phyloP scores from a whole-genome alignment of 2,888 invertebrate species.

The Lypha dubia region DNA sequence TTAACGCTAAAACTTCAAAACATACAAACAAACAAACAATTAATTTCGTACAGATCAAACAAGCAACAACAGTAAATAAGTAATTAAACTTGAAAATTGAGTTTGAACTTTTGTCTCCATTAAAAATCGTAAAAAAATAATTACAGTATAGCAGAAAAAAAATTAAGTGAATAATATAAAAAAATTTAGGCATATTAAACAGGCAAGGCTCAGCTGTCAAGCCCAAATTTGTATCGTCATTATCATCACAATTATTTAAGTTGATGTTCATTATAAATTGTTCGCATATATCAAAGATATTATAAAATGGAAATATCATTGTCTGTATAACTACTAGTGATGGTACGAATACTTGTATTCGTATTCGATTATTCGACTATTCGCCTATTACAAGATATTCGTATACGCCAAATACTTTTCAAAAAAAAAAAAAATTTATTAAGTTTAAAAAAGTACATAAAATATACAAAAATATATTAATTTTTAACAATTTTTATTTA shows the following conservation, averaged over 20 bases:
- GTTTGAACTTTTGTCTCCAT: conserved; percentile 7
- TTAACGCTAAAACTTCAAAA: background rate
- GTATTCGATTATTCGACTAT: too few species aligned
- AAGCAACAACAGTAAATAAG: conserved; percentile 1
- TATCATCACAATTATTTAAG: background rate
- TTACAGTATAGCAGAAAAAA: background rate
- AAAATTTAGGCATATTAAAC: background rate
- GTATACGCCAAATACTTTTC: too few species aligned
- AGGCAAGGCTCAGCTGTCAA: conserved; percentile 42
- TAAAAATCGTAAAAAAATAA: background rate
- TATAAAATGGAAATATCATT: conserved; percentile 14
- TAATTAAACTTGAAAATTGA: conserved; percentile 53
- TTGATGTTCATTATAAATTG: background rate
- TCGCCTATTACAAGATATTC: too few species aligned
- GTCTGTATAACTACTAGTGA: too few species aligned
- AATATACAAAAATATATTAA: too few species aligned
- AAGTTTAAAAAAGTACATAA: too few species aligned
- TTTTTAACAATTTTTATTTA: too few species aligned
- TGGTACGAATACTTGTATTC: too few species aligned
- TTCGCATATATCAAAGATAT: background rate
- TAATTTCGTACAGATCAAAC: conserved; percentile 23
- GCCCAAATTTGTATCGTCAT: background rate
- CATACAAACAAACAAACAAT: conserved; percentile 2
- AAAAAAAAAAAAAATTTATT: too few species aligned
- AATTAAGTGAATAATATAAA: background rate